A percentile compares a stretch with the other conserved stretches of the same genome.
These are phyloP conservation scores for Grus americana DNA, from an alignment of 2,113 vertebrate species.

Conservation along the genomic window DNA sequence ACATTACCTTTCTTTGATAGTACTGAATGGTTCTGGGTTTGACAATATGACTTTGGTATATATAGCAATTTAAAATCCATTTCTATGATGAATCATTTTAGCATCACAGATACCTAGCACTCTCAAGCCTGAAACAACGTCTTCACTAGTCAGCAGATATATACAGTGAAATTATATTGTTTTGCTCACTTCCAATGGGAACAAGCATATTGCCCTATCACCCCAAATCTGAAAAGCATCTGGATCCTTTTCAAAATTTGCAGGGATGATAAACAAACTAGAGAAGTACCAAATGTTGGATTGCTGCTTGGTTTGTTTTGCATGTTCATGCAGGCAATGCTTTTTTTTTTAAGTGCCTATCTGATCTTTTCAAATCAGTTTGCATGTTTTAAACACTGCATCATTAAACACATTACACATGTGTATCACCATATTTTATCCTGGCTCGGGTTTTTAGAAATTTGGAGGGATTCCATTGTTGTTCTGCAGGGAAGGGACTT, in stretches of 20 bases:
- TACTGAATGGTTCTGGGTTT: not conserved
- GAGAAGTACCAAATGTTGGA: not conserved
- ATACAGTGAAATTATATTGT: not conserved
- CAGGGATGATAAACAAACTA: not conserved
- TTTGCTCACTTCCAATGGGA: not conserved
- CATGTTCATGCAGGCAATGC: not conserved
- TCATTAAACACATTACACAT: not conserved
- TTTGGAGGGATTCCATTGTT: not conserved
- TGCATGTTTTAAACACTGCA: not conserved
- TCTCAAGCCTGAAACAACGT: not conserved
- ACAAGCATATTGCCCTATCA: not conserved
- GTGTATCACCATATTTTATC: not conserved
- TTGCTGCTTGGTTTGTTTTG: not conserved
- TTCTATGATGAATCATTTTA: not conserved
- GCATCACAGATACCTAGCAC: not conserved
- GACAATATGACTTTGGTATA: not conserved
- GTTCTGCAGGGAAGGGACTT: accelerated
- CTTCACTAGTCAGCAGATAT: not conserved
- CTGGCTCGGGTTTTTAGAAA: not conserved
- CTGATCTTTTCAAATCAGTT: not conserved
- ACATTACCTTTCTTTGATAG: not conserved
- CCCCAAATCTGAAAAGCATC: not conserved
- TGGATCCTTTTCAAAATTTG: not conserved
- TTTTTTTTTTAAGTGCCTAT: not conserved
- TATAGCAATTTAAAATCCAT: not conserved